Percentiles rank a stretch among this genome's conserved stretches.
Conservation (phyloP, 2,888 invertebrate genomes). For the Rhogogaster chlorosoma region DNA sequence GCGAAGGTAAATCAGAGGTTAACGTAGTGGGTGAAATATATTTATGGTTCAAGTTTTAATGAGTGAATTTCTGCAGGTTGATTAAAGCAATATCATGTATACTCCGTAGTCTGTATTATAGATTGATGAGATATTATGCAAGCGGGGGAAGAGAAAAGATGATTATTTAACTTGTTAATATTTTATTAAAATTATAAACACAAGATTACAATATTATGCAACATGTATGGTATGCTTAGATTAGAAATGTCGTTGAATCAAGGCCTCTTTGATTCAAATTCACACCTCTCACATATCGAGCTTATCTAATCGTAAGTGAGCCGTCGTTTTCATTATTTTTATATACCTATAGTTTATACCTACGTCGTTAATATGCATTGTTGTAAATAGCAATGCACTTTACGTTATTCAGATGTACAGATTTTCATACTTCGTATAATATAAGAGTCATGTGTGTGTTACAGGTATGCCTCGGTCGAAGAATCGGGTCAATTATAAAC, state of each 20-base stretch:
- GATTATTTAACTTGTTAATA: conserved; percentile 65
- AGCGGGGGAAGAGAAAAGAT: too few relatives aligned
- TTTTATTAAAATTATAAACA: conserved; percentile 73
- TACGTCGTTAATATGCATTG: conserved; percentile 34
- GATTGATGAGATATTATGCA: too few relatives aligned
- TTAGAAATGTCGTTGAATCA: conserved; percentile 71
- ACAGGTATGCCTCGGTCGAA: too few relatives aligned
- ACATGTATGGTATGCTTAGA: conserved; percentile 63
- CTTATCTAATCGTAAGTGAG: conserved; percentile 37
- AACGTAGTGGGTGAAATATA: background rate
- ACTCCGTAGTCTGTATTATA: background rate
- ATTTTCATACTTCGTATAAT: background rate
- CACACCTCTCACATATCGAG: conserved; percentile 42
- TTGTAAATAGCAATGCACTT: conserved; percentile 47
- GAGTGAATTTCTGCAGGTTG: background rate
- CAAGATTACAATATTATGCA: conserved; percentile 68
- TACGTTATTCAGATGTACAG: background rate
- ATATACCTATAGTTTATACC: background rate
- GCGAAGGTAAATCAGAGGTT: background rate
- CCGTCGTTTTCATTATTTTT: conserved; percentile 9
- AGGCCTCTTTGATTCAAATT: conserved; percentile 71
- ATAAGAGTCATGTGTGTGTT: background rate
- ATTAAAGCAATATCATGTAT: background rate
- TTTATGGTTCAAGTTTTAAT: conserved; percentile 11
- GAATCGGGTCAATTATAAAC: too few relatives aligned